Conservation (phyloP, 2,113 vertebrate genomes). For the Leuciscus idus region DNA sequence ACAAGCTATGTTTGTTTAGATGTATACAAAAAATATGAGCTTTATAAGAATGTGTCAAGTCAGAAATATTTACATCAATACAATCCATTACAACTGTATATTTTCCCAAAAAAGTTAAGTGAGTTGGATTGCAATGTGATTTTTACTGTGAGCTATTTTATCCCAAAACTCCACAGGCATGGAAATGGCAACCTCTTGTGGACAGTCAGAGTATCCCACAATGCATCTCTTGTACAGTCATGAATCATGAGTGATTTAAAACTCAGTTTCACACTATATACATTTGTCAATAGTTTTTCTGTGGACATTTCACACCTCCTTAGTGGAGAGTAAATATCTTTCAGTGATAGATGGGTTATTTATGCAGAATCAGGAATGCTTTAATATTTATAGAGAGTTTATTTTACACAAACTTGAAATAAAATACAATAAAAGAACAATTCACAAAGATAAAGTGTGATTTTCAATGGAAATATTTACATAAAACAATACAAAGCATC, state of each 20-base stretch:
- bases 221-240: background rate
- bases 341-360: background rate
- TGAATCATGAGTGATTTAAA: background rate
- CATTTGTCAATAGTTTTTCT: background rate
- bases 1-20: slow-evolving; percentile 13
- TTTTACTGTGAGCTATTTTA: background rate
- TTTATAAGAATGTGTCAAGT: background rate
- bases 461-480: background rate
- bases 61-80: background rate
- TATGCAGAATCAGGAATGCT: background rate
- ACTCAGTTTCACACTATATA: background rate
- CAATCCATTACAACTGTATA: background rate
- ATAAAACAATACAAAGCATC: background rate
- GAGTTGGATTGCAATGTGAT: background rate
- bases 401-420: background rate
- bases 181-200: slow-evolving; percentile 20
- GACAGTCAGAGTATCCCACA: slow-evolving; percentile 19
- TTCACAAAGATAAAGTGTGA: background rate
- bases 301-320: background rate
- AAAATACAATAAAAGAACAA: background rate
- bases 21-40: background rate
- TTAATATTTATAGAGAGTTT: background rate
- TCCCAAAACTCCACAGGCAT: background rate
- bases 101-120: background rate
- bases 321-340: background rate